Base-by-base conservation (phyloP, 2,888 invertebrate genomes). In the Kuschelorhynchus macadamiae region DNA sequence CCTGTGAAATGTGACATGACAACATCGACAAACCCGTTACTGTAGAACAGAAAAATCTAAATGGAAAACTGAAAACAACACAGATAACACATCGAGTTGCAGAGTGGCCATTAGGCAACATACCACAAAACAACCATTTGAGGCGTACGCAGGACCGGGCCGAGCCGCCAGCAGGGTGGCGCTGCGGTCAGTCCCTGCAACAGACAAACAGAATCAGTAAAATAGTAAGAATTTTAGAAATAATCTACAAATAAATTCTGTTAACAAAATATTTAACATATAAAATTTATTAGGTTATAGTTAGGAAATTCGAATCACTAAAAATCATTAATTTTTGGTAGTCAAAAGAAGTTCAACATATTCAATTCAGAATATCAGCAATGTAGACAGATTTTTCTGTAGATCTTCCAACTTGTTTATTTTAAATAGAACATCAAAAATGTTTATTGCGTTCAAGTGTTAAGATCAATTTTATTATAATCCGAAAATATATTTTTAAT, bases 151-250 rank as follows among this genome's bases (percentile, higher is more conserved):
- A 82, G 81, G 80, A 83, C 82, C 82, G 78, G 81, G 79, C 82
- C 81, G 80, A 81, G 81, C 80, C 81, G 82, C 83, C 82, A 83
- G 81, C 80, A 76, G 81, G 81, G 78, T 82, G 83, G 83, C 83
- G 82, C 81, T 81, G 83, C 81, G 83, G 82, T 84, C 83, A 83
- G 83, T 83, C 83, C 82, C 83, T 84, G 84, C 75, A 84, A 84
- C 82, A 84, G 81, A 84, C 75, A 82, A 80, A 79, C 11, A 57
- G 12, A 47, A 56, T 57, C 18, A 47, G 12, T 18, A 30, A 46
- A n/a, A 55, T 12, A 14, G 12, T 39, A 3, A 1, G 16, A 39
- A 14, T 39, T n/a, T n/a, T n/a, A n/a, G n/a, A n/a, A n/a, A n/a
- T n/a, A n/a, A n/a, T n/a, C n/a, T n/a, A n/a, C n/a, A 30, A 30